These are phyloP conservation scores for Brachionus sp. DNA, from an alignment of 1,140 invertebrate genomes.

Conservation along the genomic window DNA sequence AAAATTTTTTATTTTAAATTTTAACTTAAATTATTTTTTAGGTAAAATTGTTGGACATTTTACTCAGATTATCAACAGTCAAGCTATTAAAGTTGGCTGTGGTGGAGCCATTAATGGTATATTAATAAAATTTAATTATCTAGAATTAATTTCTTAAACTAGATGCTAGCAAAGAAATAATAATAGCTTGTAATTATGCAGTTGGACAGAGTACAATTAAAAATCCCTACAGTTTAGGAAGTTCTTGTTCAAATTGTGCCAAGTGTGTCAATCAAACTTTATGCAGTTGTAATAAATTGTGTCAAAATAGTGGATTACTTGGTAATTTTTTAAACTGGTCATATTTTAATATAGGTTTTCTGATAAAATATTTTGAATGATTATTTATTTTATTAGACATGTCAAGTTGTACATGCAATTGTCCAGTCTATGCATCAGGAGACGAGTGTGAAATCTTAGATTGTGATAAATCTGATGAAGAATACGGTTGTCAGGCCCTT, in stretches of 20 bases:
- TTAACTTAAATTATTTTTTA: background rate
- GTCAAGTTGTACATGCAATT: conserved; percentile 5
- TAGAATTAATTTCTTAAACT: background rate
- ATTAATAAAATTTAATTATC: background rate
- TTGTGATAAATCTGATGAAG: conserved; percentile 20
- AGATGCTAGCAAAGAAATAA: background rate
- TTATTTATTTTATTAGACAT: background rate
- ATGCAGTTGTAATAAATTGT: conserved; percentile 6
- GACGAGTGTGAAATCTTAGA: background rate
- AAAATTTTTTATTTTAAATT: background rate
- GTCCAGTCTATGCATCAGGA: conserved; percentile 8
- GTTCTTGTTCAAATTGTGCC: background rate
- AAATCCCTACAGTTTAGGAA: background rate
- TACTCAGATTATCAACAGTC: conserved; percentile 29
- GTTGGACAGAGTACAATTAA: background rate
- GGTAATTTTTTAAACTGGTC: no score
- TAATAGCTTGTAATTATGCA: conserved; percentile 1
- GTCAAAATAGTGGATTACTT: conserved; percentile 1
- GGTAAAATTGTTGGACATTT: conserved; percentile 24
- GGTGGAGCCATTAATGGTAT: conserved; percentile 13
- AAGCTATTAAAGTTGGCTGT: conserved; percentile 13
- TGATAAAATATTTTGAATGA: no score
- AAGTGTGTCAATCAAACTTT: background rate
- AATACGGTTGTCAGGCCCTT: background rate
- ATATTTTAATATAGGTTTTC: no score